Conservation (phyloP, 2,797 vertebrate species). For the Alauda arvensis region DNA sequence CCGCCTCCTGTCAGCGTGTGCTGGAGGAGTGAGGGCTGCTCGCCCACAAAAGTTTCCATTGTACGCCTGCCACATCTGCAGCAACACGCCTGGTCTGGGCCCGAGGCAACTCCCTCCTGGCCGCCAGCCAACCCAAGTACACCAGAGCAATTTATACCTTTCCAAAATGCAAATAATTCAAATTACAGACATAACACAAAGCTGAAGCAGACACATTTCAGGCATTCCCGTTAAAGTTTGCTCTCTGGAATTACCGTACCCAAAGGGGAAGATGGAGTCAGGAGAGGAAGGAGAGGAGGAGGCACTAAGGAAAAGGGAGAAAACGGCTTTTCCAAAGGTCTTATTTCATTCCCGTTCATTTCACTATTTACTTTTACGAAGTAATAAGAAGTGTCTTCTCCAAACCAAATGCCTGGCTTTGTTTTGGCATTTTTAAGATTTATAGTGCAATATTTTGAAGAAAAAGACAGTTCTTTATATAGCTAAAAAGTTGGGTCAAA, state of each 20-base stretch:
- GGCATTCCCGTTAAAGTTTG: conserved; percentile 65
- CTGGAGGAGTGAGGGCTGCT: conserved; percentile 76
- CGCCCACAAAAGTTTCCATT: conserved; percentile 86
- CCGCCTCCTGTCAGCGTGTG: conserved; percentile 65
- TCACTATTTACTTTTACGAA: conserved; percentile 29
- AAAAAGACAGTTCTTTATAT: background rate
- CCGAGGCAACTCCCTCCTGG: conserved; percentile 71
- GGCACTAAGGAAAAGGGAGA: conserved; percentile 8
- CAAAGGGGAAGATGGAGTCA: background rate
- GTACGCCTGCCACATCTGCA: conserved; percentile 79
- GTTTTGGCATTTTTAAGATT: background rate
- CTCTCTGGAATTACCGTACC: conserved; percentile 49
- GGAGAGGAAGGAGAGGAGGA: conserved; percentile 23
- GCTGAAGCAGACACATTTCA: conserved; percentile 73
- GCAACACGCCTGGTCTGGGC: conserved; percentile 75
- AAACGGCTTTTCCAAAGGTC: conserved; percentile 39
- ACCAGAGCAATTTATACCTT: conserved; percentile 73
- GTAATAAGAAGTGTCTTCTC: conserved; percentile 20
- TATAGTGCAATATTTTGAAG: background rate
- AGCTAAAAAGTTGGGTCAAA: background rate
- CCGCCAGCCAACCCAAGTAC: conserved; percentile 60
- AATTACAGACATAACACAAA: conserved; percentile 70
- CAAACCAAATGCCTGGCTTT: conserved; percentile 30
- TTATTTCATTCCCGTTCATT: conserved; percentile 36
- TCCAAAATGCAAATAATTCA: conserved; percentile 76